Base-by-base conservation (phyloP, 2,888 invertebrate species). In the Tubulanus polymorphus region DNA sequence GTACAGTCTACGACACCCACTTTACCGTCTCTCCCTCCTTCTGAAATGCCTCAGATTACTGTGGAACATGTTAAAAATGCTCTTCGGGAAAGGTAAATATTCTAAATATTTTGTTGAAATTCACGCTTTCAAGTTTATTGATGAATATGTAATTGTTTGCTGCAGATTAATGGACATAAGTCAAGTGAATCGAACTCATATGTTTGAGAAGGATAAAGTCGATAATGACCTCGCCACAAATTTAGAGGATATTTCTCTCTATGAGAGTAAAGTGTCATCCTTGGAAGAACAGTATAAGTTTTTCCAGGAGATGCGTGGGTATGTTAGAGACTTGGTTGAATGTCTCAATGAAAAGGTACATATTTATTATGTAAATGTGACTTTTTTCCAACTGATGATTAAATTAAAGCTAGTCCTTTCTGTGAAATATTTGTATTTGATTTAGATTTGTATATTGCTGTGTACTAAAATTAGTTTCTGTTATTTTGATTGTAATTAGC, bases 281-380 rank as follows among this genome's bases (percentile, higher is more conserved):
- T 85, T 93, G 53, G 91, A 91, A 65, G 86, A 87, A 55, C 88
- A 90, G 66, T 96, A 92, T 84, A 83, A 86, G 72, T 90, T 94
- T 82, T 96, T 93, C 84, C 96, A 97, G 84, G 91, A 94, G 82
- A 86, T 92, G 73, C 86, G 92, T 79, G 92, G 93, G 74, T 97
- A 93, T 85, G 87, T 94, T 76, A 90, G 90, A 68, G 94, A 96
- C 85, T 87, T 96, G 80, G 87, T 96, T 78, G 96, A 97, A 84
- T 97, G 96, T 83, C 85, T 96, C 72, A 92, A 94, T 80, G 93
- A 95, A 83, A 97, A 97, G 88, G 92, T 94, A 76, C 72, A 78
- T n/a, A n/a, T n/a, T n/a, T n/a, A n/a, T n/a, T n/a, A n/a, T n/a
- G n/a, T n/a, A n/a, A n/a, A n/a, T n/a, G n/a, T n/a, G n/a, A n/a